A percentile compares a stretch with the other conserved stretches of the same genome.
Evolutionary conservation across 1,140 invertebrate species (phyloP).

Genomic region (Phenacoccus solenopsis): DNA sequence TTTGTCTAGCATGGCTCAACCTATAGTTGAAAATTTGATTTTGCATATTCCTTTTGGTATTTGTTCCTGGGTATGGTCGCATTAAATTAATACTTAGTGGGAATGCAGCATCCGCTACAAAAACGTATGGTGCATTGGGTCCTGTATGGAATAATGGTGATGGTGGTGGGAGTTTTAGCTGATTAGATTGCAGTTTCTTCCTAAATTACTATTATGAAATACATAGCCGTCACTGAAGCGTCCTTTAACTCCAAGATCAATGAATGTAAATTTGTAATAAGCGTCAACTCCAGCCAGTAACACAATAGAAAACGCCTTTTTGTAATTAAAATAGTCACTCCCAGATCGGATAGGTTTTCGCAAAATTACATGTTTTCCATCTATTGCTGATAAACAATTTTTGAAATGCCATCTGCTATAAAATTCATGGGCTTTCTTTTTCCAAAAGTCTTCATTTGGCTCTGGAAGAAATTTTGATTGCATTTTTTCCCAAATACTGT

Average conservation of each 20-base stretch:
- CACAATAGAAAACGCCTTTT: slow-evolving; percentile 35
- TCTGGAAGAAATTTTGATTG: too few species aligned
- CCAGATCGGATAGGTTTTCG: slow-evolving; percentile 29
- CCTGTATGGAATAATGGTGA: neutral
- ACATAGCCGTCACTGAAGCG: slow-evolving; percentile 31
- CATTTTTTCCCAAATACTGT: too few species aligned
- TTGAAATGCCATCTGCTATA: too few species aligned
- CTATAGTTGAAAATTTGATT: slow-evolving; percentile 38
- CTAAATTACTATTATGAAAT: slow-evolving; percentile 26
- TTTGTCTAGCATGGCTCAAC: slow-evolving; percentile 31
- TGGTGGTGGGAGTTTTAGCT: slow-evolving; percentile 19
- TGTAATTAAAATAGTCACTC: slow-evolving; percentile 38
- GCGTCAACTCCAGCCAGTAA: slow-evolving; percentile 33
- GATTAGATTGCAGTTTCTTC: slow-evolving; percentile 23
- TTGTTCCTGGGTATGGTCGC: slow-evolving; percentile 25
- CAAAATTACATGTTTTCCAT: neutral
- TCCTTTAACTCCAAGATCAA: slow-evolving; percentile 30
- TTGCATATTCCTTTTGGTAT: slow-evolving; percentile 19
- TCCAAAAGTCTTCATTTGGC: too few species aligned
- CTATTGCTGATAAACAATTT: neutral
- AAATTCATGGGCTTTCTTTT: too few species aligned
- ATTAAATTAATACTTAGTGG: slow-evolving; percentile 20
- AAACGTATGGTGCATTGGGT: slow-evolving; percentile 27
- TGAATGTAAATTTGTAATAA: slow-evolving; percentile 30
- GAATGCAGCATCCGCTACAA: slow-evolving; percentile 24